Evolutionary conservation across 2,888 invertebrate genomes (phyloP), one percentile per base, ranked within the genome.

Genomic region (Sinhomidia bicolor): DNA sequence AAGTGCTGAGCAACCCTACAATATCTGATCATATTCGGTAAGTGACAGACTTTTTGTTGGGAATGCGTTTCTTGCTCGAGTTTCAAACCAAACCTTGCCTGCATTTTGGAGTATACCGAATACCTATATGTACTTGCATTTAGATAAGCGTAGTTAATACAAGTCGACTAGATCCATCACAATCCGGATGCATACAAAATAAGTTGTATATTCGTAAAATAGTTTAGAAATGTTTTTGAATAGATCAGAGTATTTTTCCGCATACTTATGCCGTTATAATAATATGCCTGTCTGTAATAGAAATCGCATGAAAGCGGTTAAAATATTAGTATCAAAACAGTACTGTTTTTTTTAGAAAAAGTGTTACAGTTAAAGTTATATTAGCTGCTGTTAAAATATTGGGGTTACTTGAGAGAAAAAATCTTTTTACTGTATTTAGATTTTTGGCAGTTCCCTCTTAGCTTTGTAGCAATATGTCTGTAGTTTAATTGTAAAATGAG

Each of bases 1-100:
- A 96, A 88, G 96, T 96, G 91, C 96, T 97, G 96, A 96, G 96
- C 60, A 94, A 96, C 92, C 97, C 97, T n/a, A 95, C 94, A 90
- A 93, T 94, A 71, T 93, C 93, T 47, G 92, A 93, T 86, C 94
- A 94, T 91, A 94, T 94, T 89, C 93, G 94, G 93, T 93, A 90
- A 88, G 81, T 36, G 23, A n/a, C 32, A 20, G 17, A 14, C 17
- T 68, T 17, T 14, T 36, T 68, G 17, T 36, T 68, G 1, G 10
- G 10, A 68, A 47, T 47, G 44, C 12, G n/a, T 51, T 36, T 79
- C 14, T 79, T 23, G 57, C 5, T 20, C 32, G 17, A 26, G 3
- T 60, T 26, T 14, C 26, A 47, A 54, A 29, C 54, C 78, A 78
- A 54, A 78, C 78, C 78, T 78, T 78, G 78, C 78, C 78, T 78